These are phyloP conservation scores for Turritopsis dohrnii DNA, from an alignment of 30 jellyfish, hydroid and myxozoan genomes.

Conservation along the genomic window DNA sequence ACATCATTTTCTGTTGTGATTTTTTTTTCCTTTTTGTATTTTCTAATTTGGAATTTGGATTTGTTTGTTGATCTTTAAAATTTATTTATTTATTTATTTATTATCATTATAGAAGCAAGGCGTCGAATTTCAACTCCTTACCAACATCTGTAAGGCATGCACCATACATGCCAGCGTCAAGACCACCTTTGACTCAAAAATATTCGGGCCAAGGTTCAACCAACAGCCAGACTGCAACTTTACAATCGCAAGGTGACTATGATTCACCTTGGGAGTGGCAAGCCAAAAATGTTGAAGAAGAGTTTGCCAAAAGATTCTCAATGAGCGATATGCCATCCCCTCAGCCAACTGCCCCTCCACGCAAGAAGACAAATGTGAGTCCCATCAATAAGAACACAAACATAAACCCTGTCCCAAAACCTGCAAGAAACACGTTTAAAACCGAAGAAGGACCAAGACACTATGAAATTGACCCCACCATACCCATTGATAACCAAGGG, in stretches of 20 bases:
- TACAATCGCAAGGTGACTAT: conserved; percentile 42
- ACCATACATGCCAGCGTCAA: conserved; percentile 22
- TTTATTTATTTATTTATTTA: background rate
- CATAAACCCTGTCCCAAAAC: conserved; percentile 35
- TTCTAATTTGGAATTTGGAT: too few species aligned
- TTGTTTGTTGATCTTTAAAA: too few species aligned
- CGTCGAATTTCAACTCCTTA: background rate
- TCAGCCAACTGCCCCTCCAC: conserved; percentile 3
- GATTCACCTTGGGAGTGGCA: conserved; percentile 98
- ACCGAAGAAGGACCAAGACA: background rate
- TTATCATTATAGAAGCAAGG: background rate
- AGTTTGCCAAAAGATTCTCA: conserved; percentile 33
- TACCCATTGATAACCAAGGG: conserved; percentile 85
- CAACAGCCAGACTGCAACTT: conserved; percentile 25
- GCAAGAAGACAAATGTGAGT: conserved; percentile 28
- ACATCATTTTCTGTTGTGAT: background rate
- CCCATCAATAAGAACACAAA: conserved; percentile 14
- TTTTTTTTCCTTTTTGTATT: too few species aligned
- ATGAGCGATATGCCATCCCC: conserved; percentile 13
- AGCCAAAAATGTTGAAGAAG: conserved; percentile 23
- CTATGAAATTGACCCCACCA: conserved; percentile 74
- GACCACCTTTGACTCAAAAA: conserved; percentile 21
- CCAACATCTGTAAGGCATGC: conserved; percentile 37
- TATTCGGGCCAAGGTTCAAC: background rate
- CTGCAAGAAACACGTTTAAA: background rate